Evolutionary conservation across 1,140 invertebrate genomes (phyloP).

Genomic region (Panagrolaimus sp.): DNA sequence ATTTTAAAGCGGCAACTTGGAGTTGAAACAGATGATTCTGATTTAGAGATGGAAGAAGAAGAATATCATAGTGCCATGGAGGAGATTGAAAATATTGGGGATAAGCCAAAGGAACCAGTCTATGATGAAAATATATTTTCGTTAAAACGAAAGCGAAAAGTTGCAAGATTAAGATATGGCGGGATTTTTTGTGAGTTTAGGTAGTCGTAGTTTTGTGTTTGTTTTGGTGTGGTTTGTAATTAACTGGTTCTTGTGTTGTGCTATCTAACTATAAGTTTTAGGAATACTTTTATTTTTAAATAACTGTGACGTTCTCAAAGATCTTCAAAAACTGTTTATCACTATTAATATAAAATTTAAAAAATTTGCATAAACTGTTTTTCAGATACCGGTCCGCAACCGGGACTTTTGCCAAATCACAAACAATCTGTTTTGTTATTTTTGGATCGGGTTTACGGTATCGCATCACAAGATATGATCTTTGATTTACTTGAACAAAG

Average conservation of each 20-base stretch:
- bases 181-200: slow-evolving; percentile 67
- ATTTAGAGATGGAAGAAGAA: not conserved
- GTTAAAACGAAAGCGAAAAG: slow-evolving; percentile 42
- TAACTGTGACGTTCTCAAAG: too few species aligned
- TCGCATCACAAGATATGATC: slow-evolving; percentile 91
- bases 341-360: slow-evolving; percentile 53
- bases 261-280: too few species aligned
- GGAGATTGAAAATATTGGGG: not conserved
- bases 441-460: slow-evolving; percentile 94
- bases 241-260: slow-evolving; percentile 49
- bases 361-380: not conserved
- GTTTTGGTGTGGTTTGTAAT: too few species aligned
- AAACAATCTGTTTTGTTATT: slow-evolving; percentile 96
- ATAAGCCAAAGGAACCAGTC: not conserved
- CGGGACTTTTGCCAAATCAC: slow-evolving; percentile 85
- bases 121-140: slow-evolving; percentile 12
- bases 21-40: not conserved
- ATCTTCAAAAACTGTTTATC: too few species aligned
- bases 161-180: slow-evolving; percentile 71
- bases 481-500: slow-evolving; percentile 91
- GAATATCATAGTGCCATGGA: not conserved
- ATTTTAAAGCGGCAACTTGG: not conserved
- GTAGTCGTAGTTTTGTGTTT: too few species aligned
- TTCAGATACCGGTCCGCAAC: slow-evolving; percentile 61
- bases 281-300: too few species aligned